A percentile compares a stretch with the other conserved stretches of the same genome.
These are phyloP conservation scores for Anas acuta DNA, from an alignment of 2,797 vertebrate species.

Conservation along the genomic window DNA sequence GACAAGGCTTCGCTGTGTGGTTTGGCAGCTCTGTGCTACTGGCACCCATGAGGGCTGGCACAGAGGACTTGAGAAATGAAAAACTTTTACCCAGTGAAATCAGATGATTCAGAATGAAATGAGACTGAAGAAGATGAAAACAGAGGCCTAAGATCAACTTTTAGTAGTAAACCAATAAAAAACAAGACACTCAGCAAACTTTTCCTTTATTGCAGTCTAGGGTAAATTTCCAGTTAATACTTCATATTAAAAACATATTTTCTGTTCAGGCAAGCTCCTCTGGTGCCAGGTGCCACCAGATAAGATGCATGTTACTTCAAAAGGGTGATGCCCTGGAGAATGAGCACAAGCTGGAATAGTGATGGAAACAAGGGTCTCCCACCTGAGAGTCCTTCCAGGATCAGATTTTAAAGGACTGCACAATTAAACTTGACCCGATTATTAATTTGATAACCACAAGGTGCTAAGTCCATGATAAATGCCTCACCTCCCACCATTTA, in stretches of 20 bases:
- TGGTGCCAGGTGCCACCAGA: background rate
- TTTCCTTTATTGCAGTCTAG: background rate
- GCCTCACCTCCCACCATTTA: background rate
- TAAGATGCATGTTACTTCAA: background rate
- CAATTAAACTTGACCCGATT: background rate
- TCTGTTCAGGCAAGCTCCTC: background rate
- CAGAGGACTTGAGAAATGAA: background rate
- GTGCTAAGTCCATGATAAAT: background rate
- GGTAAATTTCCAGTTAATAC: background rate
- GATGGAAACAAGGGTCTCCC: background rate
- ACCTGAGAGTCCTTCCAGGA: background rate
- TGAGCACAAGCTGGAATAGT: background rate
- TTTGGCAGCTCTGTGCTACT: background rate
- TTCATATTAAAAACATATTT: background rate
- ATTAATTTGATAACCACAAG: background rate
- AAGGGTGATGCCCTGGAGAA: background rate
- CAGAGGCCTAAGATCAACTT: background rate
- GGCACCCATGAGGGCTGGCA: background rate
- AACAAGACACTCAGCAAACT: background rate
- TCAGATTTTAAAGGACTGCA: background rate
- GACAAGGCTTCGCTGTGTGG: background rate
- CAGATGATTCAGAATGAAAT: background rate
- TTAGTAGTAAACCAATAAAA: background rate
- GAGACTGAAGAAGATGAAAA: background rate
- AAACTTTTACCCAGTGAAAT: background rate